Evolutionary conservation across 2,797 vertebrate species (phyloP), one percentile per base, ranked within the genome.

Genomic region (Hippopotamyrus pictus): DNA sequence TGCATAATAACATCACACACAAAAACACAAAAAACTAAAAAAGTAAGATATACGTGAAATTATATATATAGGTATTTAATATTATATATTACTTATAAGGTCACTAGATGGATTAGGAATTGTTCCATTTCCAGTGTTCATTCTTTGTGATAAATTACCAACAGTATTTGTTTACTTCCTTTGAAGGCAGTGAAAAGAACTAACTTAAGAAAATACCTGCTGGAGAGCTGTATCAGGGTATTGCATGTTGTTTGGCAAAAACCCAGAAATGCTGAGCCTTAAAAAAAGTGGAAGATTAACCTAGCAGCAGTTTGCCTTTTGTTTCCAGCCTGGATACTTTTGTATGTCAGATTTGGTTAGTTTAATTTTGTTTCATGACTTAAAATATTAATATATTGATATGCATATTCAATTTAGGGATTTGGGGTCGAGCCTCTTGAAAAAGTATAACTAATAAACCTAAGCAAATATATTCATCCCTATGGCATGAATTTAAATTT

Each of bases 401-500:
- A 69, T 69, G 25, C 62, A 69, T 69, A 69, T 69, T 29, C 62
- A 69, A 65, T 65, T 65, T 29, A 33, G 11, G 62, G 62, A 33
- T 69, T 29, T 69, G 25, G 25, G 11, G 25, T 69, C 11, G 25
- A 33, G 62, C 62, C 25, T 69, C 25, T 69, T 69, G 62, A 69
- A 83, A 83, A 83, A 46, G 41, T 83, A 22, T 5, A 44, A 29
- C 44, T 46, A 83, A 44, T 44, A 83, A 44, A 83, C 46, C 37
- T 48, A 41, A 41, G 37, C 62, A 69, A 69, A 69, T 69, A 33
- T 69, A 69, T 69, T 69, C 25, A 69, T 11, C 62, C 62, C 83
- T 54, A 54, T 86, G 87, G 59, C 87, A 73, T 88, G 87, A 88
- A 88, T 88, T 88, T 48, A 1, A 25, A 48, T 88, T 88, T 88